Conservation (phyloP, 2,797 vertebrate species). For the Epinephelus coioides region DNA sequence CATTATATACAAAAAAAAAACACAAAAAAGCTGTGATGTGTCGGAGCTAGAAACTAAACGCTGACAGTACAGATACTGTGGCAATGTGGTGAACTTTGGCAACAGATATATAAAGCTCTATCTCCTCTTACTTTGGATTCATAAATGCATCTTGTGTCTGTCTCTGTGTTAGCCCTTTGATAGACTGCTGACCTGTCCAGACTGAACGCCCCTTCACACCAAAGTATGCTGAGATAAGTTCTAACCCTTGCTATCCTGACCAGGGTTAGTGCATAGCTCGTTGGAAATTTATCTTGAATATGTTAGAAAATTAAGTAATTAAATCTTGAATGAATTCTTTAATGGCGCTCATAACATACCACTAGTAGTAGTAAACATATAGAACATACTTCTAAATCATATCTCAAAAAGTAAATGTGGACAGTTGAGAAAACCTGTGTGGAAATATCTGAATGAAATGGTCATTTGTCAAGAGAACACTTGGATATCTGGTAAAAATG, state of each 20-base stretch:
- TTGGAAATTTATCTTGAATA: background rate
- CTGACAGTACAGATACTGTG: constrained; percentile 32
- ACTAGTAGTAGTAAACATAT: constrained; percentile 8
- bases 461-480: constrained; percentile 19
- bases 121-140: constrained; percentile 12
- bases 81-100: constrained; percentile 15
- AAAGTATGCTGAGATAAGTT: background rate
- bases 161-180: background rate
- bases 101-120: constrained; percentile 6
- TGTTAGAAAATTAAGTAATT: constrained; percentile 11
- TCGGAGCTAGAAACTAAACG: constrained; percentile 16
- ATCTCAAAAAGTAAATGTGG: constrained; percentile 17
- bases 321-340: constrained; percentile 16
- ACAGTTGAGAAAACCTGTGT: background rate
- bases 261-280: background rate
- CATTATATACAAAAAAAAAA: constrained; percentile 64
- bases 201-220: background rate
- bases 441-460: constrained; percentile 7
- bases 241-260: background rate
- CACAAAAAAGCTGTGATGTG: constrained; percentile 25
- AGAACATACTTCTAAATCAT: constrained; percentile 29
- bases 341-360: constrained; percentile 21
- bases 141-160: constrained; percentile 7
- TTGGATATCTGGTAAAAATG: constrained; percentile 17
- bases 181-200: background rate